These are phyloP conservation scores for Benthosema pterotum DNA, from an alignment of 2,797 vertebrate species.

Conservation along the genomic window DNA sequence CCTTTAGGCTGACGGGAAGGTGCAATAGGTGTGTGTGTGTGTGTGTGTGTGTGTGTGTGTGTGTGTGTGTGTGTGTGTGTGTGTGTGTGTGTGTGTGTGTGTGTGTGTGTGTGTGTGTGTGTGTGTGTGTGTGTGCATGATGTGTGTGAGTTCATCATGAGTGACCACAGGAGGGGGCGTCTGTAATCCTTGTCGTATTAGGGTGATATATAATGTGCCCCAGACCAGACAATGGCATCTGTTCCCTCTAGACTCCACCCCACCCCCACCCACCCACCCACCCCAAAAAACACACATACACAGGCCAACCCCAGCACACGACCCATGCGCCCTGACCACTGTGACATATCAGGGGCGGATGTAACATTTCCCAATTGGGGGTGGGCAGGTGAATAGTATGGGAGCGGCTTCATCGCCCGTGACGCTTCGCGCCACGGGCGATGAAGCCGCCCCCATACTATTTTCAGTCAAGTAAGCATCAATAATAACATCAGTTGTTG, in stretches of 20 bases:
- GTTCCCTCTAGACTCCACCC: constrained; percentile 35
- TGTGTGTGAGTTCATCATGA: background rate
- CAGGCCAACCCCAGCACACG: too few relatives aligned
- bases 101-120: background rate
- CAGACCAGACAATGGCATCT: constrained; percentile 62
- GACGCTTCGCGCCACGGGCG: too few relatives aligned
- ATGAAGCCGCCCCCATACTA: too few relatives aligned
- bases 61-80: constrained; percentile 16
- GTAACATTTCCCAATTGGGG: too few relatives aligned
- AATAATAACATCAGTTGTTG: too few relatives aligned
- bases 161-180: background rate
- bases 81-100: constrained; percentile 39
- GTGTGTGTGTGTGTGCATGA: constrained; percentile 9
- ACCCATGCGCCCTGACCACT: background rate
- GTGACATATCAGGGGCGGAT: too few relatives aligned
- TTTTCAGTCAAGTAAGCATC: too few relatives aligned
- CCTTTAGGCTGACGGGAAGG: too few relatives aligned
- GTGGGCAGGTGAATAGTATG: too few relatives aligned
- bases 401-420: too few relatives aligned
- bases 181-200: constrained; percentile 60
- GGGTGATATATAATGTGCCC: constrained; percentile 42
- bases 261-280: too few relatives aligned
- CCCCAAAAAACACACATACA: background rate
- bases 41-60: background rate
- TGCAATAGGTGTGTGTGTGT: background rate